Evolutionary conservation across 2,797 vertebrate species (phyloP).

Genomic region (Cygnus olor): DNA sequence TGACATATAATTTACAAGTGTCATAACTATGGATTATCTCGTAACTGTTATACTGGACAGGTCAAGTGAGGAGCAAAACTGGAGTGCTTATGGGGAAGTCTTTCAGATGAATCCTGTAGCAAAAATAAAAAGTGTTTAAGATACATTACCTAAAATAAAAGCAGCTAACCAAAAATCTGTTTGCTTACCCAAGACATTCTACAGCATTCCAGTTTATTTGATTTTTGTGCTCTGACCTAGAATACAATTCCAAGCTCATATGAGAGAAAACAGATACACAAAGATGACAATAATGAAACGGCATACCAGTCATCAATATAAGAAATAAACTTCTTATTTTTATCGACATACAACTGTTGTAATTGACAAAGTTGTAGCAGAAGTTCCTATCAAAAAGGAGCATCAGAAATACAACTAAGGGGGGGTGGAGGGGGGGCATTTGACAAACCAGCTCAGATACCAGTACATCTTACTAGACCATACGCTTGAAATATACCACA

Average conservation of each 20-base stretch:
- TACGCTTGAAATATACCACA: background rate
- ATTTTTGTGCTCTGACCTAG: slow-evolving; percentile 25
- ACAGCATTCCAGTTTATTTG: slow-evolving; percentile 7
- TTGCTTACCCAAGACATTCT: slow-evolving; percentile 30
- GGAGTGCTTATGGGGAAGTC: background rate
- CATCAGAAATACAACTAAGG: background rate
- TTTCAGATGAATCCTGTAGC: background rate
- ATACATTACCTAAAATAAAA: background rate
- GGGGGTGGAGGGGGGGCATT: background rate
- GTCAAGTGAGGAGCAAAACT: background rate
- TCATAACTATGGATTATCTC: slow-evolving; percentile 11
- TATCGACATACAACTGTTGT: slow-evolving; percentile 34
- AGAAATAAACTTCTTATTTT: slow-evolving; percentile 40
- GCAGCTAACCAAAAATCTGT: background rate
- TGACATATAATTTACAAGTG: background rate
- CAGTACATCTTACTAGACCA: slow-evolving; percentile 2
- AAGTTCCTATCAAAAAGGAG: slow-evolving; percentile 16
- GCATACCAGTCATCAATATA: slow-evolving; percentile 40
- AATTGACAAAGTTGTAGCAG: slow-evolving; percentile 8
- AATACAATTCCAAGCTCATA: slow-evolving; percentile 28
- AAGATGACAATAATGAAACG: slow-evolving; percentile 53
- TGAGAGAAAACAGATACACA: slow-evolving; percentile 45
- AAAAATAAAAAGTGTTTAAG: background rate
- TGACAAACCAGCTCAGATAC: background rate
- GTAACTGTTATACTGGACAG: slow-evolving; percentile 45